Evolutionary conservation across 2,797 vertebrate genomes (phyloP).

Genomic region (Pampus argenteus): DNA sequence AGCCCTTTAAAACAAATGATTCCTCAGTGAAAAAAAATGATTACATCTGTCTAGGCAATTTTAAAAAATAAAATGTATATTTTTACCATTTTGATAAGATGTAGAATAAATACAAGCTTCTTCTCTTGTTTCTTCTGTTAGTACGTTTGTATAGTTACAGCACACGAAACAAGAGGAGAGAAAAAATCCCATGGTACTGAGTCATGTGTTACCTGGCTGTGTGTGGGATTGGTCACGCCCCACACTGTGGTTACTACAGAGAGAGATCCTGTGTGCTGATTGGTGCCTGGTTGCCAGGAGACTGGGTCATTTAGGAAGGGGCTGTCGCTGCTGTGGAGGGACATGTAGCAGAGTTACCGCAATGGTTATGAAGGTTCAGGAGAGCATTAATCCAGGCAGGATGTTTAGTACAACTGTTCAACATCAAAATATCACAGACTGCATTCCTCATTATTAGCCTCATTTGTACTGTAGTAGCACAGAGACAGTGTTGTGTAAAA

Average conservation of each 20-base stretch:
- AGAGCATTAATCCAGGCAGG: constrained; percentile 18
- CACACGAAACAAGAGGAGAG: constrained; percentile 12
- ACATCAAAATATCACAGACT: neutral
- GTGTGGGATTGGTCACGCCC: constrained; percentile 95
- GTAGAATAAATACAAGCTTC: constrained; percentile 3
- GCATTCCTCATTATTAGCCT: neutral
- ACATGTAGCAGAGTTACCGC: constrained; percentile 55
- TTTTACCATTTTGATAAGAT: too few species aligned
- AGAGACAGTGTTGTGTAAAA: neutral
- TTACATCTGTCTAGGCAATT: too few species aligned
- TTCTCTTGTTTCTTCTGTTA: neutral
- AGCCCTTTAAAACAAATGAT: too few species aligned
- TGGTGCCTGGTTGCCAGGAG: constrained; percentile 93
- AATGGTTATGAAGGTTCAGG: constrained; percentile 32
- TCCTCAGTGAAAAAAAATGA: too few species aligned
- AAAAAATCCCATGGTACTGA: constrained; percentile 32
- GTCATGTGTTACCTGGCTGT: constrained; percentile 91
- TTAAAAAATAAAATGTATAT: too few species aligned
- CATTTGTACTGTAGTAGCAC: neutral
- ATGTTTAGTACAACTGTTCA: neutral
- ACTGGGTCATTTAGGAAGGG: constrained; percentile 93
- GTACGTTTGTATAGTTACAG: neutral
- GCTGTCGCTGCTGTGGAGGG: constrained; percentile 89
- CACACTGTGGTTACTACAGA: constrained; percentile 98
- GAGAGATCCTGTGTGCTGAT: constrained; percentile 94